Evolutionary conservation across 2,888 invertebrate genomes (phyloP).

Genomic region (Aphodius granarius): DNA sequence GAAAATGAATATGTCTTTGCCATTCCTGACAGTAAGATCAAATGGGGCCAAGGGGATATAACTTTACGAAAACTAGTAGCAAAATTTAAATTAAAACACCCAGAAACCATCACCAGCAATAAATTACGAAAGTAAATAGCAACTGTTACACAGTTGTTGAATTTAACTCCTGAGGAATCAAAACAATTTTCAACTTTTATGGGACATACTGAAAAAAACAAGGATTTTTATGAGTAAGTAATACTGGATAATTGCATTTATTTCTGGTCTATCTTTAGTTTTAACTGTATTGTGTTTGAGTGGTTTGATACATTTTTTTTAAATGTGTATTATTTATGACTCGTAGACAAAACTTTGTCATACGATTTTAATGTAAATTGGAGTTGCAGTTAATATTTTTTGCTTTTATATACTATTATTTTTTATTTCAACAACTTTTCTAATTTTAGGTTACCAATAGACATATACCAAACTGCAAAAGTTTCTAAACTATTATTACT

Average conservation of each 20-base stretch:
- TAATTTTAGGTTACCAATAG: constrained; percentile 33
- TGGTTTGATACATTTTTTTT: too few species aligned
- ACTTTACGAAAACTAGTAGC: constrained; percentile 34
- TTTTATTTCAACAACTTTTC: neutral
- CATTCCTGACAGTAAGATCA: constrained; percentile 33
- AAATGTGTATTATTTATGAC: neutral
- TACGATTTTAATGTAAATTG: neutral
- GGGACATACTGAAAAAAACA: constrained; percentile 35
- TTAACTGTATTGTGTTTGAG: too few species aligned
- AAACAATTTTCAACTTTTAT: constrained; percentile 33
- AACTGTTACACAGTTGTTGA: constrained; percentile 37
- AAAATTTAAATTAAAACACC: constrained; percentile 34
- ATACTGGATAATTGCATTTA: neutral
- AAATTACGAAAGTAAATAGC: constrained; percentile 39
- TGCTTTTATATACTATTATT: neutral
- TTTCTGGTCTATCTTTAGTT: too few species aligned
- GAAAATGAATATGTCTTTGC: constrained; percentile 42
- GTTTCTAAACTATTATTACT: constrained; percentile 35
- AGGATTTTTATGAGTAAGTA: constrained; percentile 31
- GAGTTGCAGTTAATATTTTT: neutral
- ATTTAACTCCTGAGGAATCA: constrained; percentile 29
- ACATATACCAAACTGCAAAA: constrained; percentile 37
- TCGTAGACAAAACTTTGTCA: neutral
- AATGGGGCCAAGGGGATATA: constrained; percentile 40
- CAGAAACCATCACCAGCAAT: constrained; percentile 35